Evolutionary conservation across 2,888 invertebrate genomes (phyloP), one percentile per base, ranked within the genome.

Genomic region (Drosophila dives): DNA sequence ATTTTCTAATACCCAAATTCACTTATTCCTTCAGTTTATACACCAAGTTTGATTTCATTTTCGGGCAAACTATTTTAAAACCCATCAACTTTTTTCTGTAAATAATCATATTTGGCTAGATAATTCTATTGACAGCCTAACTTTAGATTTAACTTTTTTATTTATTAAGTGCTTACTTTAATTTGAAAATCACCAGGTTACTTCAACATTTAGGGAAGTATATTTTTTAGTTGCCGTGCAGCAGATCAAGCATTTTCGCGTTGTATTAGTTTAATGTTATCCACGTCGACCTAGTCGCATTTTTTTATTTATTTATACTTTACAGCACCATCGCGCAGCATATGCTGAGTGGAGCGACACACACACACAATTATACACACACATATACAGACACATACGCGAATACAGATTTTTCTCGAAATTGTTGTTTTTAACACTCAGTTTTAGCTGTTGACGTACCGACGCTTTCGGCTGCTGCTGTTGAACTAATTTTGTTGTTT

Each of bases 241-340:
- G 58, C 26, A 60, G 45, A 38, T 53, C 17, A 55, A 67, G 58
- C 51, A 29, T 40, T 32, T 40, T 56, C 7, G 29, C 15, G 61
- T 29, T 20, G 54, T 29, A 48, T 58, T 51, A 56, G 68, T 70
- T 76, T 82, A 81, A 72, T 75, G 71, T 76, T 70, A 75, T 63
- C 68, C 61, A 20, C 54, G 65, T 61, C 56, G 65, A 64, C 56
- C 69, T 70, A 72, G 67, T 64, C 42, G 34, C 45, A 48, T 69
- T 51, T 70, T 73, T 89, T 89, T 89, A 89, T 75, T 84, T 85
- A 85, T 89, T 89, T 85, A 86, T 84, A 83, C 80, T 80, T 86
- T 77, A 67, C 45, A 56, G 40, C 54, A 34, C 55, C 45, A 49
- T 4, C 45, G 36, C 63, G 62, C 56, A 62, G 77, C 80, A 76